These are phyloP conservation scores for Petrolisthes manimaculis DNA, from an alignment of 2,888 invertebrate species.

Conservation along the genomic window DNA sequence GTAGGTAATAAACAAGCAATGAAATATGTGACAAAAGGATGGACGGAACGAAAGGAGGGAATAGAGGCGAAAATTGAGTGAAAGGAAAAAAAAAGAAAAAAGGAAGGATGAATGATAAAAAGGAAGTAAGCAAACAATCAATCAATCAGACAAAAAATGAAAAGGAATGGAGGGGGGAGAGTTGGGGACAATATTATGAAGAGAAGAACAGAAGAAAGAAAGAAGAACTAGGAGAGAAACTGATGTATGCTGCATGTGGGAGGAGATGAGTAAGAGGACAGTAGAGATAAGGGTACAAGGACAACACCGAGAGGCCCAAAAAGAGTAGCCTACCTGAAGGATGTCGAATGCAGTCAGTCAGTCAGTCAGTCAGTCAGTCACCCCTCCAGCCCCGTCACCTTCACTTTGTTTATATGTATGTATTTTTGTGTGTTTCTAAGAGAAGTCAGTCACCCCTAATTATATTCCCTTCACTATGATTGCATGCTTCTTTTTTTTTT, in stretches of 20 bases:
- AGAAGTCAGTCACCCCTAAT: too few species aligned
- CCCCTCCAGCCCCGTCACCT: too few species aligned
- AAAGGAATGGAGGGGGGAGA: neutral
- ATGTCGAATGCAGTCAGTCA: too few species aligned
- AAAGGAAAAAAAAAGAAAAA: neutral
- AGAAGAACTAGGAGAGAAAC: neutral
- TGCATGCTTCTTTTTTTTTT: too few species aligned
- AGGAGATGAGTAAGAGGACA: neutral
- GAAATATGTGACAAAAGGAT: neutral
- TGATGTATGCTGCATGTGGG: neutral
- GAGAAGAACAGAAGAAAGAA: neutral
- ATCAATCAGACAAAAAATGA: neutral
- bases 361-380: too few species aligned
- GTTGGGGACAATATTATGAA: neutral
- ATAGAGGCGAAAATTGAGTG: neutral
- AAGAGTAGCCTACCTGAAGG: too few species aligned
- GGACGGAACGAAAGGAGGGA: neutral
- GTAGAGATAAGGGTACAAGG: neutral
- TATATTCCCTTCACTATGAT: too few species aligned
- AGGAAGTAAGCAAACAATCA: neutral
- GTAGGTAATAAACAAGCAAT: neutral
- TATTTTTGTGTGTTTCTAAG: too few species aligned
- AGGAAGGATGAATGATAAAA: neutral
- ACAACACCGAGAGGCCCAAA: too few species aligned
- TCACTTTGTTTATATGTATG: too few species aligned